Conservation (phyloP, 2,888 invertebrate genomes). For the Onthophagus sagittarius region DNA sequence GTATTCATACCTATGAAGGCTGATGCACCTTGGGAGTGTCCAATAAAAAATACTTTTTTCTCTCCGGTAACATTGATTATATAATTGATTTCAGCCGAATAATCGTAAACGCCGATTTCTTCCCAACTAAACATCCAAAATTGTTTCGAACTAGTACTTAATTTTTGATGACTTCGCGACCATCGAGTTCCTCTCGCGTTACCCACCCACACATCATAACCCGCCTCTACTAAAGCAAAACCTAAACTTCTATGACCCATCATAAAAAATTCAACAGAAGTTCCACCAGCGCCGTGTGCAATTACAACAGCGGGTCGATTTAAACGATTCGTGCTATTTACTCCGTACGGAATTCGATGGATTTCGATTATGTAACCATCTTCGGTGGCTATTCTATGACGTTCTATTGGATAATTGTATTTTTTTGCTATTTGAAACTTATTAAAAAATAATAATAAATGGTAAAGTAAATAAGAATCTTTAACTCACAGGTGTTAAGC, state of each 20-base stretch:
- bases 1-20: slow-evolving; percentile 59
- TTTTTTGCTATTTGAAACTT: slow-evolving; percentile 16
- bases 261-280: slow-evolving; percentile 70
- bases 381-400: slow-evolving; percentile 42
- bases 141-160: slow-evolving; percentile 37
- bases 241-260: slow-evolving; percentile 60
- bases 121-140: slow-evolving; percentile 59
- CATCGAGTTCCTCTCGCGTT: slow-evolving; percentile 59
- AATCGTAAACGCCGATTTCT: slow-evolving; percentile 70
- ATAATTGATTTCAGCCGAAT: slow-evolving; percentile 73
- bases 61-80: slow-evolving; percentile 55
- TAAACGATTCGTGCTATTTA: slow-evolving; percentile 33
- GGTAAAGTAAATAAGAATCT: background rate
- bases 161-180: slow-evolving; percentile 49
- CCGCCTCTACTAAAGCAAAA: slow-evolving; percentile 46
- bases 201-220: slow-evolving; percentile 58
- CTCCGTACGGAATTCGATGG: slow-evolving; percentile 53
- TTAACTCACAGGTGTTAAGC: background rate
- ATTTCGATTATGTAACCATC: slow-evolving; percentile 53
- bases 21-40: slow-evolving; percentile 66
- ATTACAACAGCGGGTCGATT: slow-evolving; percentile 56
- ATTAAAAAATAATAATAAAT: slow-evolving; percentile 22
- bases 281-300: slow-evolving; percentile 68
- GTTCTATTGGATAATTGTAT: slow-evolving; percentile 46
- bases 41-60: slow-evolving; percentile 61